Percentiles rank a stretch among this genome's conserved stretches.
phyloP scores from a whole-genome alignment of 2,797 vertebrate species.

The Halcyon chelicuti region DNA sequence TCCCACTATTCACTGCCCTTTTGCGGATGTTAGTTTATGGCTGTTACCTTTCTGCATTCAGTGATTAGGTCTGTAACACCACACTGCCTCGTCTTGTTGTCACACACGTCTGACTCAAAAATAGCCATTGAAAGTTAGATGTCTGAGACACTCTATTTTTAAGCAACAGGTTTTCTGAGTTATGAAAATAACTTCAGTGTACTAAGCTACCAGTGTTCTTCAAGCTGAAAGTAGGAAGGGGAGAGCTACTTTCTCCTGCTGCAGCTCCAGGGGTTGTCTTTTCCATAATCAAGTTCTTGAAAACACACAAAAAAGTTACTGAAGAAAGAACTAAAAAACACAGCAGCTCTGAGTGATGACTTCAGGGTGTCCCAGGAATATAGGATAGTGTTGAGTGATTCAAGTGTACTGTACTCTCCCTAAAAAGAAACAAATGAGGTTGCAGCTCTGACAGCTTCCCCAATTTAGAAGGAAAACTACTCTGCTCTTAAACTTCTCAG shows the following conservation, averaged over 20 bases:
- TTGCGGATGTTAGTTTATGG: neutral
- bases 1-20: neutral
- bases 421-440: neutral
- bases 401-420: neutral
- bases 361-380: neutral
- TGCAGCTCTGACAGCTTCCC: neutral
- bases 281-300: neutral
- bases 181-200: neutral
- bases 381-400: neutral
- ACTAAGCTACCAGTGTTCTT: neutral
- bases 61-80: neutral
- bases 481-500: neutral
- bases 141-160: neutral
- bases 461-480: neutral
- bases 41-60: neutral
- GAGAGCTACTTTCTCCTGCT: neutral
- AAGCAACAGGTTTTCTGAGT: neutral
- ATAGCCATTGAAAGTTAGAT: neutral
- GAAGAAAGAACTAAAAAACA: neutral
- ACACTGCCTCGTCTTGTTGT: neutral
- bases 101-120: neutral
- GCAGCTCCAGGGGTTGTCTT: neutral
- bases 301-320: neutral
- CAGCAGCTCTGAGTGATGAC: neutral
- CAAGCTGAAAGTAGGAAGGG: neutral